Percentiles rank a stretch among this genome's conserved stretches.
Evolutionary conservation across 2,113 vertebrate genomes (phyloP).

Genomic region (Cromileptes altivelis): DNA sequence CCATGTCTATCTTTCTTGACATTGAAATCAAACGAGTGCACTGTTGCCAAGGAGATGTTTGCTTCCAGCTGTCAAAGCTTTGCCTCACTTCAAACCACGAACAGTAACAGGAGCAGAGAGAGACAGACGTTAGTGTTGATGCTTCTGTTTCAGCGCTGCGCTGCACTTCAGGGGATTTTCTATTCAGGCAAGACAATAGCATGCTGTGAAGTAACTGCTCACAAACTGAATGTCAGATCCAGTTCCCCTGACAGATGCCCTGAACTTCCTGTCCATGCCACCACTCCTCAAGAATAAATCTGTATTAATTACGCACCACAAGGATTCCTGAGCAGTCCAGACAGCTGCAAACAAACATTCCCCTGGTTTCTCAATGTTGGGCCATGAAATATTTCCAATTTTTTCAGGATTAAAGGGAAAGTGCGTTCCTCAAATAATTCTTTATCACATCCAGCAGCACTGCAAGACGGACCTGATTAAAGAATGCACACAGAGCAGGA

Average conservation of each 20-base stretch:
- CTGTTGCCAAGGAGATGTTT: conserved; percentile 41
- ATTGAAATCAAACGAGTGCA: conserved; percentile 24
- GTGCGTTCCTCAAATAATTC: conserved; percentile 50
- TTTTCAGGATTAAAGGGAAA: conserved; percentile 21
- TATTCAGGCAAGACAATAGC: conserved; percentile 38
- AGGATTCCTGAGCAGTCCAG: neutral
- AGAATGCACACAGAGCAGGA: conserved; percentile 36
- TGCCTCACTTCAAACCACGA: conserved; percentile 32
- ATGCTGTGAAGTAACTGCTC: conserved; percentile 55
- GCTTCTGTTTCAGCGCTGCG: conserved; percentile 2
- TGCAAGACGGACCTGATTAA: conserved; percentile 28
- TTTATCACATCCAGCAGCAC: conserved; percentile 5
- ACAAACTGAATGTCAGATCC: conserved; percentile 34
- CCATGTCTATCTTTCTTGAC: neutral
- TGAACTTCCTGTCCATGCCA: conserved; percentile 37
- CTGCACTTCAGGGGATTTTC: conserved; percentile 31
- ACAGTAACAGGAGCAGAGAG: conserved; percentile 26
- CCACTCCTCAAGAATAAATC: conserved; percentile 20
- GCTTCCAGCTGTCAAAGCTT: conserved; percentile 49
- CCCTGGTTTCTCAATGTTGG: conserved; percentile 20
- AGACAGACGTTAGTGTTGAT: neutral
- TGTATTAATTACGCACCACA: conserved; percentile 3
- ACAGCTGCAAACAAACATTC: neutral
- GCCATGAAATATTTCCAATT: conserved; percentile 43
- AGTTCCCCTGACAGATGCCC: conserved; percentile 29